phyloP scores from a whole-genome alignment of 2,797 vertebrate genomes.

The Carapus acus region DNA sequence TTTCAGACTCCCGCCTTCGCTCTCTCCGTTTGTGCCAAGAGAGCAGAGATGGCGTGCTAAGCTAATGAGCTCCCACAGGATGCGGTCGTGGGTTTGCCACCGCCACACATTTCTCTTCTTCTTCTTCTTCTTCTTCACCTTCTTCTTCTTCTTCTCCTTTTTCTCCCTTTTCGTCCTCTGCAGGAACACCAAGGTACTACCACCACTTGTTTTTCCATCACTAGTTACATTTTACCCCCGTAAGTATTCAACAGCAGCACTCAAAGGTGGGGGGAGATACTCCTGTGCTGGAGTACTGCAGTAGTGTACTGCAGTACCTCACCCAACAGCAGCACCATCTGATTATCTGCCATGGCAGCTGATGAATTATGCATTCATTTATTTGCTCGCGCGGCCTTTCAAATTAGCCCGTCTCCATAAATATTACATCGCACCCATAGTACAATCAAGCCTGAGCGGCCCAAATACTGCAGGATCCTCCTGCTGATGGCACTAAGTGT shows the following conservation, averaged over 20 bases:
- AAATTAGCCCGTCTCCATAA: slow-evolving; percentile 2
- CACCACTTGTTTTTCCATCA: no score
- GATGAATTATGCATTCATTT: slow-evolving; percentile 27
- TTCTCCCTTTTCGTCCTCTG: no score
- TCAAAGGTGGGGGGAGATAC: no score
- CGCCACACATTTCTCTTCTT: slow-evolving; percentile 41
- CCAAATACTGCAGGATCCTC: slow-evolving; percentile 12
- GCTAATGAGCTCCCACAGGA: slow-evolving; percentile 72
- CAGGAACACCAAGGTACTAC: no score
- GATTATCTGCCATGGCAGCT: slow-evolving; percentile 23
- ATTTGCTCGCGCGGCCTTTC: background rate
- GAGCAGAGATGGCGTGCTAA: slow-evolving; percentile 47
- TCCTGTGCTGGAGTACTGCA: no score
- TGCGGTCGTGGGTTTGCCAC: slow-evolving; percentile 33
- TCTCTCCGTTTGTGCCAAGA: slow-evolving; percentile 44
- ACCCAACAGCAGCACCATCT: slow-evolving; percentile 8
- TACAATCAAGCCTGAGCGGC: slow-evolving; percentile 6
- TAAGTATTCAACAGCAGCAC: no score
- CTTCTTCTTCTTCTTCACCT: no score
- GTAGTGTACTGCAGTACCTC: no score
- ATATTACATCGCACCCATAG: slow-evolving; percentile 15
- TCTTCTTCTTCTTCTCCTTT: no score
- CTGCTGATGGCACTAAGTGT: background rate
- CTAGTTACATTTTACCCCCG: no score
- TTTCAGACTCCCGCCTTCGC: no score